phyloP scores from a whole-genome alignment of 2,113 vertebrate species.

The Dendrocopos noguchii region DNA sequence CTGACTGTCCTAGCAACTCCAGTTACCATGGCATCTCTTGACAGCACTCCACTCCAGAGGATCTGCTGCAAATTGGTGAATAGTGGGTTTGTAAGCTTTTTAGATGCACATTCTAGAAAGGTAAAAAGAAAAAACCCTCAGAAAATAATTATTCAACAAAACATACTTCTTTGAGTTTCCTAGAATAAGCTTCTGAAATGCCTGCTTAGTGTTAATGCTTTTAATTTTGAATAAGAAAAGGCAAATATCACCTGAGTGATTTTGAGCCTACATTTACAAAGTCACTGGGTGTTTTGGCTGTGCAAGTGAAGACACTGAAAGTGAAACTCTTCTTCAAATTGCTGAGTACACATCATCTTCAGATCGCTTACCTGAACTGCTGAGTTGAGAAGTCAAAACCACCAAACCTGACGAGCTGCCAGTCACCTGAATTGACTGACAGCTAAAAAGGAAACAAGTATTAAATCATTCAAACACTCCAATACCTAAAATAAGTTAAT shows the following conservation, averaged over 20 bases:
- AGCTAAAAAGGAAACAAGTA: not conserved
- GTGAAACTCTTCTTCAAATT: not conserved
- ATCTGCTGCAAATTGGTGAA: not conserved
- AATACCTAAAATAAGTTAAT: not conserved
- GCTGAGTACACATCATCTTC: not conserved
- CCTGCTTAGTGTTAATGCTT: not conserved
- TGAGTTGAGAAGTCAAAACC: not conserved
- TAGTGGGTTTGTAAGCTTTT: not conserved
- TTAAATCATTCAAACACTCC: not conserved
- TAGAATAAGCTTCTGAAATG: not conserved
- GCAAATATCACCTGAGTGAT: not conserved
- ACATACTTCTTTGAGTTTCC: not conserved
- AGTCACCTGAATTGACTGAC: not conserved
- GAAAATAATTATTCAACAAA: not conserved
- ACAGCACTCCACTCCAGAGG: not conserved
- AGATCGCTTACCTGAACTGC: not conserved
- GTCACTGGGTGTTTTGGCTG: not conserved
- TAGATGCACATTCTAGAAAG: not conserved
- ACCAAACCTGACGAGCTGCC: not conserved
- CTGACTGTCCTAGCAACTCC: not conserved
- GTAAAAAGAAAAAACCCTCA: not conserved
- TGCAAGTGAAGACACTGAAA: not conserved
- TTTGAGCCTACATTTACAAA: not conserved
- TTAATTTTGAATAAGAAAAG: not conserved
- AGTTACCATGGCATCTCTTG: not conserved